Conservation (phyloP, 1,140 invertebrate genomes). For the Euwallacea similis region DNA sequence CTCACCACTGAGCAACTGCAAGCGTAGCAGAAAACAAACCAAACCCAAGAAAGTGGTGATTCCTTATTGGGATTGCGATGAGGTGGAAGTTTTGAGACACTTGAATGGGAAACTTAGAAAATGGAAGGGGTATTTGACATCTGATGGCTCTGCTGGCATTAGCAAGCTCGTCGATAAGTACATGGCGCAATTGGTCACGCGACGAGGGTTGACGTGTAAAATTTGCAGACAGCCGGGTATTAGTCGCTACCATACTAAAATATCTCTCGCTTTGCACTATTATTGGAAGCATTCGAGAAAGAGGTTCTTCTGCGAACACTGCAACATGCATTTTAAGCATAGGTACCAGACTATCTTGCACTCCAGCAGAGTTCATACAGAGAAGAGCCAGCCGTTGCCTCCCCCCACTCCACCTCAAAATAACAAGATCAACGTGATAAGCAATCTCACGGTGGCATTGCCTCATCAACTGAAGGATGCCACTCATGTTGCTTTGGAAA, state of each 20-base stretch:
- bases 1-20: constrained; percentile 37
- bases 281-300: constrained; percentile 49
- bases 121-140: constrained; percentile 39
- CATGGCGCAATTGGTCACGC: constrained; percentile 46
- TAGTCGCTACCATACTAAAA: constrained; percentile 49
- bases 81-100: constrained; percentile 46
- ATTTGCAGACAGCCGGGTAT: constrained; percentile 48
- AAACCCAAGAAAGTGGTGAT: constrained; percentile 56
- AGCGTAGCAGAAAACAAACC: constrained; percentile 56
- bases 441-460: constrained; percentile 23
- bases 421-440: constrained; percentile 26
- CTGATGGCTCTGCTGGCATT: constrained; percentile 23
- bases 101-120: constrained; percentile 44
- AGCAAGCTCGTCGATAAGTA: constrained; percentile 48
- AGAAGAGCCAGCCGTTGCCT: constrained; percentile 29
- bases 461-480: constrained; percentile 47
- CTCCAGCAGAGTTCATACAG: constrained; percentile 51
- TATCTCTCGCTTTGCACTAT: constrained; percentile 48
- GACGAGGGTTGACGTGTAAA: constrained; percentile 47
- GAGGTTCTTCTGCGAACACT: constrained; percentile 54
- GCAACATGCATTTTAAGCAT: constrained; percentile 51
- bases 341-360: constrained; percentile 56
- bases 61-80: constrained; percentile 46
- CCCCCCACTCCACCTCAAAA: constrained; percentile 3
- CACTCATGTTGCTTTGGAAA: constrained; percentile 44